phyloP scores from a whole-genome alignment of 2,888 invertebrate genomes.

The Tenthredo notha region DNA sequence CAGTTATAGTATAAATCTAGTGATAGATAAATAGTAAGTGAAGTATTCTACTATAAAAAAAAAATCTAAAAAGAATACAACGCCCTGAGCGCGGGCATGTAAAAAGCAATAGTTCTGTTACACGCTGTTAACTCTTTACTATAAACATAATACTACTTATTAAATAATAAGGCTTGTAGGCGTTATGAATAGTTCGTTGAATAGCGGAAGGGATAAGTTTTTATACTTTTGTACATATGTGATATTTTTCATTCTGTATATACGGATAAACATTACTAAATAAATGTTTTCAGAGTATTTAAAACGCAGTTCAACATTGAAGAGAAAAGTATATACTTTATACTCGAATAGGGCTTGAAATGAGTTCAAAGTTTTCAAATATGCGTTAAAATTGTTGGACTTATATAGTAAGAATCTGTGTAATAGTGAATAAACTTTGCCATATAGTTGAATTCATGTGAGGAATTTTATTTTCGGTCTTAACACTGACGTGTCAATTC shows the following conservation, averaged over 20 bases:
- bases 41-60: background rate
- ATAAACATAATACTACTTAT: background rate
- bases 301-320: background rate
- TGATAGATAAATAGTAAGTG: background rate
- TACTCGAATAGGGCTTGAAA: background rate
- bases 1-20: background rate
- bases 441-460: background rate
- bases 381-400: background rate
- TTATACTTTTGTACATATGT: slow-evolving; percentile 42
- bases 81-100: background rate
- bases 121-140: background rate
- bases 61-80: background rate
- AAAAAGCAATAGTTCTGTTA: background rate
- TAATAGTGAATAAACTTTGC: slow-evolving; percentile 20
- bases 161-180: background rate
- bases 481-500: background rate
- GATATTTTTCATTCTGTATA: slow-evolving; percentile 31
- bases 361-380: background rate
- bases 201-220: slow-evolving; percentile 37
- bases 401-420: background rate
- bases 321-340: slow-evolving; percentile 13
- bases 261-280: slow-evolving; percentile 1
- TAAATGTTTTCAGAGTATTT: slow-evolving; percentile 7
- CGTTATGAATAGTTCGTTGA: background rate
- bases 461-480: slow-evolving; percentile 5